These are phyloP conservation scores for Peromyscus nudipes DNA, from an alignment of 2,797 vertebrate species.

Conservation along the genomic window DNA sequence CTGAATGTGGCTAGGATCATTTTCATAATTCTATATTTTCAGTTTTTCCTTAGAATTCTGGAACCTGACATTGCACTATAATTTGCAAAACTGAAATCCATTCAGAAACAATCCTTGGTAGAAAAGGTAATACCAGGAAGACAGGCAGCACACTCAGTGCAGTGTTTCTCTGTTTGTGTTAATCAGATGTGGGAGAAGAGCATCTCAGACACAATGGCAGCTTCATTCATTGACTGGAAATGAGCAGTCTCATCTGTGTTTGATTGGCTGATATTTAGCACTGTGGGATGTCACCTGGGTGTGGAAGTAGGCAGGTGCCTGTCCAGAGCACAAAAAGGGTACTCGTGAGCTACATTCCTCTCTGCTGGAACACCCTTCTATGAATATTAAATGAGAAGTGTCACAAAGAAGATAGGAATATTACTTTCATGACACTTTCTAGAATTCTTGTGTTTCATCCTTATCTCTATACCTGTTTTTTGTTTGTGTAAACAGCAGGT, in stretches of 20 bases:
- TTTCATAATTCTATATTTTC: conserved; percentile 70
- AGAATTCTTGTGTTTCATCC: conserved; percentile 34
- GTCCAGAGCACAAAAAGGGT: background rate
- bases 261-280: background rate
- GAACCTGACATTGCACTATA: conserved; percentile 55
- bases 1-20: conserved; percentile 60
- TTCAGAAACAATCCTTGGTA: conserved; percentile 62
- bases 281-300: background rate
- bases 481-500: background rate
- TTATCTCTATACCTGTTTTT: background rate
- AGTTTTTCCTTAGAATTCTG: conserved; percentile 56
- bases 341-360: background rate
- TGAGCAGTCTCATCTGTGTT: background rate
- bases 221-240: background rate
- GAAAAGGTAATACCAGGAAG: conserved; percentile 40
- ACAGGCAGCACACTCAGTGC: background rate
- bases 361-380: background rate
- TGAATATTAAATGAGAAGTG: background rate
- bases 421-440: background rate
- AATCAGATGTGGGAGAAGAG: background rate
- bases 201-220: background rate
- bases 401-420: background rate
- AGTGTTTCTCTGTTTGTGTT: background rate
- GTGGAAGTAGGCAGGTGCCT: background rate
- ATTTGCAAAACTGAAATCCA: conserved; percentile 74